Base-by-base conservation (phyloP, 2,888 invertebrate genomes). In the Tinea trinotella region DNA sequence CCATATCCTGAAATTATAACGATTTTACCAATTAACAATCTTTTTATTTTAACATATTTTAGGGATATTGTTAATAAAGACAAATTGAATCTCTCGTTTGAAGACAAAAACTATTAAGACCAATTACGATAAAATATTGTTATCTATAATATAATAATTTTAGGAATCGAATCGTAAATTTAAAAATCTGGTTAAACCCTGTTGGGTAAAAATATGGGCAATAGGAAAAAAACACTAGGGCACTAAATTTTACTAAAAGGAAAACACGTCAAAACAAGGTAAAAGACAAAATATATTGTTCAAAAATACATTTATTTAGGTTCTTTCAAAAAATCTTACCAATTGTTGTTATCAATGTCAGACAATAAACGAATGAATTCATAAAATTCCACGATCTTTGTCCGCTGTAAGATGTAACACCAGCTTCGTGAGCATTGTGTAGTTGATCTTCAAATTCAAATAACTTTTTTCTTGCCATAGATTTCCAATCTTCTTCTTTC, bases 401-500 rank as follows among this genome's bases (percentile, higher is more conserved):
- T 1, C 95, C 95, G 58, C 95, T 94, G 69, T 94, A 94, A 0
- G 93, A 90, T 18, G 91, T 93, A 57, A 96, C 89, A 0, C 95
- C 96, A 17, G 94, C 91, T 68, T 95, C 94, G 65, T 93, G 93
- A 0, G 96, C 94, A 0, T 88, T 88, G 64, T 95, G 93, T 24
- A 97, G 78, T 67, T 95, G 94, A 58, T 93, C 91, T 72, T 97
- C 97, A 68, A 97, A 97, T 59, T 91, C 92, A 68, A 91, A 90
- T 54, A 97, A 74, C 68, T 92, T 92, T 61, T 89, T 90, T 55
- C 96, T 87, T 0, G 96, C 96, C 82, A 93, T 87, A 9, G 93
- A 92, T 67, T 95, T 95, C 96, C 96, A 96, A 67, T 96, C 95
- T 52, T 96, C 95, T 71, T 95, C 95, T 54, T 92, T 88, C 76